A percentile compares a stretch with the other conserved stretches of the same genome.
phyloP scores from a whole-genome alignment of 2,797 vertebrate species.

The Kryptolebias ocellatus region DNA sequence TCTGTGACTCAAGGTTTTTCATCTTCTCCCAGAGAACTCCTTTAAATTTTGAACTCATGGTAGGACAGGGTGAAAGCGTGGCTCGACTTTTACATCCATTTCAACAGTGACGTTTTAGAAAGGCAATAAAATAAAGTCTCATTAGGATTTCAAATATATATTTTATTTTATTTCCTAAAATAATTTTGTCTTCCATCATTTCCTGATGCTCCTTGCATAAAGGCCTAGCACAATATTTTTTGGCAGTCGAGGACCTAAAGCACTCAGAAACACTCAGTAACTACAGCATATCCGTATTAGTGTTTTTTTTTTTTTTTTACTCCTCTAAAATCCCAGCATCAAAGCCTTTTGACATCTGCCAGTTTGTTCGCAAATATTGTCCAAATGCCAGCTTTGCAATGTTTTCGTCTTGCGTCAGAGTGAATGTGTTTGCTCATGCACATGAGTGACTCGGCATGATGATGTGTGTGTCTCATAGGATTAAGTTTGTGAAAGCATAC shows the following conservation, averaged over 20 bases:
- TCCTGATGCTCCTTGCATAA: constrained; percentile 41
- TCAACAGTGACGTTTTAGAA: constrained; percentile 47
- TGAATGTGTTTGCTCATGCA: constrained; percentile 35
- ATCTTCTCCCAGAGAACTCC: constrained; percentile 27
- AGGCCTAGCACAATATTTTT: constrained; percentile 46
- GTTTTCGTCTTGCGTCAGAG: constrained; percentile 54
- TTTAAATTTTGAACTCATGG: constrained; percentile 35
- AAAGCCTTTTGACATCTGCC: constrained; percentile 83
- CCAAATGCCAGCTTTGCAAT: constrained; percentile 71
- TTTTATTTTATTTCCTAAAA: constrained; percentile 17
- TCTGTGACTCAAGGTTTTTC: constrained; percentile 45
- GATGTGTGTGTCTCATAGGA: constrained; percentile 49
- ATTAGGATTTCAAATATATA: background rate
- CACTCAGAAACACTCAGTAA: constrained; percentile 77
- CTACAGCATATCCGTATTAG: constrained; percentile 78
- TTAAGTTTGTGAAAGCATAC: constrained; percentile 71
- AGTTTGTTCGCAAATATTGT: constrained; percentile 79
- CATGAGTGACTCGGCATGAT: constrained; percentile 27
- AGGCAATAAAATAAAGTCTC: constrained; percentile 41
- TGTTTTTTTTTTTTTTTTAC: constrained; percentile 52
- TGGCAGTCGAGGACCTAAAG: constrained; percentile 65
- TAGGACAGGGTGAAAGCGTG: constrained; percentile 4
- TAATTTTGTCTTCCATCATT: constrained; percentile 30
- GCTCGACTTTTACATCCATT: constrained; percentile 46
- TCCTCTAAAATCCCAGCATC: constrained; percentile 72